Evolutionary conservation across 2,888 invertebrate genomes (phyloP).

Genomic region (Ectemnius lituratus): DNA sequence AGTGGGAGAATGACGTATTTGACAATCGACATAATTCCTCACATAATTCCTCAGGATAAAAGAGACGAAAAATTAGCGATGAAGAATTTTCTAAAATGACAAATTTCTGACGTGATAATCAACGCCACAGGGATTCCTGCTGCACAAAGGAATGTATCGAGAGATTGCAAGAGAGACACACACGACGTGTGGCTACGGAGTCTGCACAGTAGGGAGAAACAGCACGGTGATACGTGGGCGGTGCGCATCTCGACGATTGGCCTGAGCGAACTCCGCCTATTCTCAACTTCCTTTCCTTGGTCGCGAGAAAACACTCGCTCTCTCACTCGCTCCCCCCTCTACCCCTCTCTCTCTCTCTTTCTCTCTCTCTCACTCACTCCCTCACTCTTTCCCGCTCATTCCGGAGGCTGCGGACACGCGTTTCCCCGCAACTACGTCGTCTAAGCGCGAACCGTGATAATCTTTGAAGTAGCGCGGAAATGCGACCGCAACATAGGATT

Average conservation of each 20-base stretch:
- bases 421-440: not conserved
- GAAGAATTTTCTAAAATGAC: too few species aligned
- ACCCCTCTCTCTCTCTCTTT: conserved; percentile 23
- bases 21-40: too few species aligned
- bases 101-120: not conserved
- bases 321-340: conserved; percentile 4
- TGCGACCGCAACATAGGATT: too few species aligned
- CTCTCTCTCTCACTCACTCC: not conserved
- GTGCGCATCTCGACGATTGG: conserved; percentile 74
- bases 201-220: conserved; percentile 30
- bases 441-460: too few species aligned
- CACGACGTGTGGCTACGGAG: conserved; percentile 31
- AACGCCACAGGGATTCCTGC: too few species aligned
- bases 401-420: conserved; percentile 45
- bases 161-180: not conserved
- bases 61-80: too few species aligned
- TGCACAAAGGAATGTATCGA: not conserved
- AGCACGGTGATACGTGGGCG: conserved; percentile 71
- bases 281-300: conserved; percentile 66
- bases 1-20: too few species aligned
- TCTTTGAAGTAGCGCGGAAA: too few species aligned
- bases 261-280: conserved; percentile 75
- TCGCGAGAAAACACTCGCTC: conserved; percentile 31
- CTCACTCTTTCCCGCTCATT: conserved; percentile 20
- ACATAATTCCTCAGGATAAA: too few species aligned